phyloP scores from a whole-genome alignment of 2,113 vertebrate genomes.

The Phrynosoma platyrhinos region DNA sequence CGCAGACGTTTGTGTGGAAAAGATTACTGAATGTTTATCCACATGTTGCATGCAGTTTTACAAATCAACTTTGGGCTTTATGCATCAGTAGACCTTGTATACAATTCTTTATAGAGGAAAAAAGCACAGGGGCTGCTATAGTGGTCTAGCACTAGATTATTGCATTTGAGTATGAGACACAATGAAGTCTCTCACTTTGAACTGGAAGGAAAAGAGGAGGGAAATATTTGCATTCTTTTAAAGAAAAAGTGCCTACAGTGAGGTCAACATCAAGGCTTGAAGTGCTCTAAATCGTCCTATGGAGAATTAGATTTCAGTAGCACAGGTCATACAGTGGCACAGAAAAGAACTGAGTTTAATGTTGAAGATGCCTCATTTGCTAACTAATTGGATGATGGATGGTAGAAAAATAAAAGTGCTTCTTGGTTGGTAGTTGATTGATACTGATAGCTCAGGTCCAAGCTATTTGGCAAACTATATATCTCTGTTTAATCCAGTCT shows the following conservation, averaged over 20 bases:
- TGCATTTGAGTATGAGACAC: not conserved
- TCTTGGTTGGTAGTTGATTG: not conserved
- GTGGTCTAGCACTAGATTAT: not conserved
- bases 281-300: not conserved
- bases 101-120: not conserved
- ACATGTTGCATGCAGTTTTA: not conserved
- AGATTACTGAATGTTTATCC: constrained; percentile 8
- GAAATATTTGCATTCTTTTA: not conserved
- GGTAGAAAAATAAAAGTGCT: not conserved
- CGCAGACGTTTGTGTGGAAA: not conserved
- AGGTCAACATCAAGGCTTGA: not conserved
- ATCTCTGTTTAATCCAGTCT: too few species aligned
- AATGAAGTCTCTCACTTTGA: constrained; percentile 11
- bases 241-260: accelerated
- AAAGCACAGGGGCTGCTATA: not conserved
- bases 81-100: constrained; percentile 7
- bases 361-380: not conserved
- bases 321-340: not conserved
- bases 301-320: not conserved
- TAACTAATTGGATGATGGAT: not conserved
- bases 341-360: not conserved
- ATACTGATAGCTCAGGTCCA: too few species aligned
- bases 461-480: too few species aligned
- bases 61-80: constrained; percentile 26
- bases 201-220: not conserved